Base-by-base conservation (phyloP, 2,888 invertebrate species). In the Campoplex nolae region DNA sequence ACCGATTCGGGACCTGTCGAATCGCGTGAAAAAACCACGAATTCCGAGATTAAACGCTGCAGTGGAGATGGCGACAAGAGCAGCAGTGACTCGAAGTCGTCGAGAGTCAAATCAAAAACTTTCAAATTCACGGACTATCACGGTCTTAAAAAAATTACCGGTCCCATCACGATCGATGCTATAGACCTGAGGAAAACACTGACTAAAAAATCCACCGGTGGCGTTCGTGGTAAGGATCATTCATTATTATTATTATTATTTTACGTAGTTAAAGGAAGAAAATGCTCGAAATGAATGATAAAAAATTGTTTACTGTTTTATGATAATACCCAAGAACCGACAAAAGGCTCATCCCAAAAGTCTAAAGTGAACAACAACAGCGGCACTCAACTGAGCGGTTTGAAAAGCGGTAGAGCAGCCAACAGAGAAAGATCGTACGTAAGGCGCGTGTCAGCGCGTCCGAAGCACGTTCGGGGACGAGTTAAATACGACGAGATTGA, bases 401-500 rank as follows among this genome's bases (percentile, higher is more conserved):
- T 74, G 2, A 82, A 77, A 38, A 83, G 2, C 87, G 73, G 23
- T 87, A 70, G 16, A 84, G 73, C 42, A 0, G 6, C 76, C 23
- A 68, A 32, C 1, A 90, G 83, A 9, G 91, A 92, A n/a, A 90
- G 91, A 56, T 92, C 93, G 3, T 92, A 91, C 28, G 91, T 93
- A 0, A 90, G 94, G 3, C 91, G 91, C 38, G 92, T 94, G 0
- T 48, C 93, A 65, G 93, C 94, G 0, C 89, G 91, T 0, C 93
- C 79, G 11, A 78, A 68, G 7, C 89, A 86, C 42, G 89, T 88
- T 11, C 90, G 90, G 0, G 88, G 90, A 3, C 89, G 92, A 3
- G 92, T 91, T 0, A 93, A 93, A 35, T 96, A 96, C 81, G 97
- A 97, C 91, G 96, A 96, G 2, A 93, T 96, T 13, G 97, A 97